Percentiles rank a stretch among this genome's conserved stretches.
These are phyloP conservation scores for Gallinago undulata DNA, from an alignment of 2,113 vertebrate species.

Conservation along the genomic window DNA sequence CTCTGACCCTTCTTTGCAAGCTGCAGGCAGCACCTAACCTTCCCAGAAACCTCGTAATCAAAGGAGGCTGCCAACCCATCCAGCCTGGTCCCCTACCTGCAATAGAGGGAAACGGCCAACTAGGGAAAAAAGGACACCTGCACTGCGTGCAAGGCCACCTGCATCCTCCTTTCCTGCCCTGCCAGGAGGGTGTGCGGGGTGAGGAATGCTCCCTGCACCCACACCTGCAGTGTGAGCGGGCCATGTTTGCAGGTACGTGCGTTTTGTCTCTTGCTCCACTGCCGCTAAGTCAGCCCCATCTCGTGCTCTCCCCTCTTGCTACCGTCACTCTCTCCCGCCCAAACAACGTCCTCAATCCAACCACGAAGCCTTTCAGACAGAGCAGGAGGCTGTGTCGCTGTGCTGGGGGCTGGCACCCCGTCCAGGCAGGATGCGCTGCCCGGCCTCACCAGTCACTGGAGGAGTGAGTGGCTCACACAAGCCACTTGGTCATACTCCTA, in stretches of 20 bases:
- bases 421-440: not conserved
- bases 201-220: not conserved
- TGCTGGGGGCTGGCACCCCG: not conserved
- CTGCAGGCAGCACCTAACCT: not conserved
- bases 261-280: not conserved
- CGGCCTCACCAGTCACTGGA: not conserved
- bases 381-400: not conserved
- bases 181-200: not conserved
- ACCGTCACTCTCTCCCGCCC: not conserved
- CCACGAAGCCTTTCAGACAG: not conserved
- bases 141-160: not conserved
- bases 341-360: not conserved
- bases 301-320: not conserved
- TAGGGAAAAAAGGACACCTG: not conserved
- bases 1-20: not conserved
- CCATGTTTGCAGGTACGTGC: not conserved
- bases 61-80: not conserved
- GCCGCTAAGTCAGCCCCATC: not conserved
- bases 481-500: not conserved
- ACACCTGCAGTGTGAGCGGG: not conserved
- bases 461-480: not conserved
- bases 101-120: not conserved
- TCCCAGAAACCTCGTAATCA: not conserved
- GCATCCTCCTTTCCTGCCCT: not conserved
- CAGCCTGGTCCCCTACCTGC: not conserved